These are phyloP conservation scores for Epizoanthus rinbou DNA, from an alignment of 92 coral and sea anemone genomes.

Conservation along the genomic window DNA sequence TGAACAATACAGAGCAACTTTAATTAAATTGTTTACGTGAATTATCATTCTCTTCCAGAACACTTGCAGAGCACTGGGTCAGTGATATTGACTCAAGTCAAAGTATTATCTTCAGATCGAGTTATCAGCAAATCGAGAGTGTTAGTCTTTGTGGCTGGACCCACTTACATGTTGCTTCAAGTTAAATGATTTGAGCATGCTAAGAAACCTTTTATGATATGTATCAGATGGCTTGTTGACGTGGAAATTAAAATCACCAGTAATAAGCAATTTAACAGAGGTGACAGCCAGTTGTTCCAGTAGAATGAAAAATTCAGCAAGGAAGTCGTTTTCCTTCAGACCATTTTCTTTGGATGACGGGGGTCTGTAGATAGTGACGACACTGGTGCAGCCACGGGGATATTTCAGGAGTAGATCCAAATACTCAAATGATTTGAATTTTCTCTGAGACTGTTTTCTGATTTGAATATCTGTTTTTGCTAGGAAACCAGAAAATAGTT, in stretches of 20 bases:
- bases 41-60: no score
- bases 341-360: slow-evolving; percentile 34
- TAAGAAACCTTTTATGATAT: slow-evolving; percentile 17
- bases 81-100: slow-evolving; percentile 9
- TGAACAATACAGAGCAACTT: no score
- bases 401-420: slow-evolving; percentile 25
- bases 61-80: neutral
- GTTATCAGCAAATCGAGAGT: slow-evolving; percentile 27
- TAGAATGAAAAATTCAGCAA: slow-evolving; percentile 10
- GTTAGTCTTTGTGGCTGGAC: slow-evolving; percentile 5
- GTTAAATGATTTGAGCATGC: slow-evolving; percentile 27
- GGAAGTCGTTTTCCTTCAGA: neutral
- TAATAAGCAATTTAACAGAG: slow-evolving; percentile 12
- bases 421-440: slow-evolving; percentile 28
- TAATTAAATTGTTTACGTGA: no score
- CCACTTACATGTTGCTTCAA: slow-evolving; percentile 29
- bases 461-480: slow-evolving; percentile 10
- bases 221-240: slow-evolving; percentile 31
- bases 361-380: slow-evolving; percentile 37
- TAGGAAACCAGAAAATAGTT: slow-evolving; percentile 22
- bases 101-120: slow-evolving; percentile 26
- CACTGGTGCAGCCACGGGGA: slow-evolving; percentile 1
- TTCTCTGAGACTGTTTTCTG: neutral
- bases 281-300: slow-evolving; percentile 13
- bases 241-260: slow-evolving; percentile 46